phyloP scores from a whole-genome alignment of 1,140 invertebrate genomes.

The Marisa cornuarietis region DNA sequence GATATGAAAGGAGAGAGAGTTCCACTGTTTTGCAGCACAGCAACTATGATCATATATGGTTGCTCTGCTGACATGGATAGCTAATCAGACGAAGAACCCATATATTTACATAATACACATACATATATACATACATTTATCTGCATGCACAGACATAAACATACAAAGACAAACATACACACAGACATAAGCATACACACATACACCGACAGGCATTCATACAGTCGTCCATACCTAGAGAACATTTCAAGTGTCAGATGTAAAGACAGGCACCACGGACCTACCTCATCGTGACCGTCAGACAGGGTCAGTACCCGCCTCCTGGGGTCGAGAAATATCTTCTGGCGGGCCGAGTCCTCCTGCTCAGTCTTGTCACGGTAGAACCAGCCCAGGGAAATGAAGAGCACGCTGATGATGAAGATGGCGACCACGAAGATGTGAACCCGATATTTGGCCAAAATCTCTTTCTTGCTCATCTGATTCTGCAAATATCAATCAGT shows the following conservation, averaged over 20 bases:
- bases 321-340: constrained; percentile 51
- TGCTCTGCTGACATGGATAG: no score
- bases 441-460: constrained; percentile 45
- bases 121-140: no score
- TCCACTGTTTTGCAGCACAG: no score
- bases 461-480: constrained; percentile 37
- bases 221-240: no score
- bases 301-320: constrained; percentile 38
- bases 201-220: neutral
- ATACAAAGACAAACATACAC: no score
- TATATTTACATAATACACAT: no score
- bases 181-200: neutral
- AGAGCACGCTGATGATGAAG: constrained; percentile 44
- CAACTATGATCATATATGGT: no score
- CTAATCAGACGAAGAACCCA: no score
- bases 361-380: constrained; percentile 42
- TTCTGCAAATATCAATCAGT: constrained; percentile 27
- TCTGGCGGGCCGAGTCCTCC: constrained; percentile 39
- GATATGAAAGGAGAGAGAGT: no score
- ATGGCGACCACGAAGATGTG: constrained; percentile 49
- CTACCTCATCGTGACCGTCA: constrained; percentile 5
- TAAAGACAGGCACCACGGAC: no score
- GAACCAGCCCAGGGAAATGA: constrained; percentile 50
- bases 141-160: no score
- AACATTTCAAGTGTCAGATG: no score